Evolutionary conservation across 2,797 vertebrate species (phyloP), one percentile per base, ranked within the genome.

Genomic region (Myoxocephalus aenaeus): DNA sequence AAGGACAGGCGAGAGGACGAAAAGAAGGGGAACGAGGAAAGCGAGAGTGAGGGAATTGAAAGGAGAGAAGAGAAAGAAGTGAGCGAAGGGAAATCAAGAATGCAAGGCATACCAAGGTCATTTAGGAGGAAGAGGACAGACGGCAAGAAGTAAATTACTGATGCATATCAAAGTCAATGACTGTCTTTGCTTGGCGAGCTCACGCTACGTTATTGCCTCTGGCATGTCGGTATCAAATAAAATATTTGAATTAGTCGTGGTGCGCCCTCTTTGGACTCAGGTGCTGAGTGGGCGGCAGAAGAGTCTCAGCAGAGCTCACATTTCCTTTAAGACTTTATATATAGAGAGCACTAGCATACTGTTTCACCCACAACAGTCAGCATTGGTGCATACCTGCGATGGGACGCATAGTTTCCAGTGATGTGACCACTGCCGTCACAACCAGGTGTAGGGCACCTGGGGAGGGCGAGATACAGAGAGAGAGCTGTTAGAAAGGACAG

Each of bases 381-480:
- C 27, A 22, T 2, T 11, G 25, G 53, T 40, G 18, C 63, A 3
- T 92, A 99, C 98, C 98, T 99, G 96, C 98, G 98, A 89, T 99
- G 98, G 83, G 98, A 99, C 86, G 98, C 98, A 91, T 99, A 99
- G 95, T 99, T 99, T 91, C 98, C 98, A 2, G 98, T 99, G 93
- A 99, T 98, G 94, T 99, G 98, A 90, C 98, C 98, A 0, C 98
- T 99, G 93, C 98, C 98, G 0, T 99, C 98, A 92, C 98, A 99
- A 77, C 98, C 98, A 40, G 98, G 98, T 80, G 98, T 99, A 46
- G 98, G 95, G 53, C 95, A 96, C 75, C 95, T 96, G 86, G 7
- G 72, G 32, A 70, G 54, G 42, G 10, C 0, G 29, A 20, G 61
- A 51, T 4, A 32, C 40, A 32, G 7, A 29, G 14, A 48, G 15